These are phyloP conservation scores for Acrocyrtus sp. DNA, from an alignment of 2,888 invertebrate species.

Conservation along the genomic window DNA sequence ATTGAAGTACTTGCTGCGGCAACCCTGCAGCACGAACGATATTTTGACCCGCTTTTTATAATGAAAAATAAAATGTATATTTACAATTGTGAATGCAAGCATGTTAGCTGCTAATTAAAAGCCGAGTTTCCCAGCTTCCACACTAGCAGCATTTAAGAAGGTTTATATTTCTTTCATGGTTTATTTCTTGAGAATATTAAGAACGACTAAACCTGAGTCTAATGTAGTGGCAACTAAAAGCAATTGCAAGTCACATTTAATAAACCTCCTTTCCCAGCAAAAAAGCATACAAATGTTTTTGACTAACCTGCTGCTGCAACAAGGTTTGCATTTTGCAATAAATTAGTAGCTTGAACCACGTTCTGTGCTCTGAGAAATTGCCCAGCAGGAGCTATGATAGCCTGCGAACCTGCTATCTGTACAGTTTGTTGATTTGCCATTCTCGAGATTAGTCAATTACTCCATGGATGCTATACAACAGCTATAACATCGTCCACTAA, in stretches of 20 bases:
- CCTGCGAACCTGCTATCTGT: constrained; percentile 57
- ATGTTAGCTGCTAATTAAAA: no score
- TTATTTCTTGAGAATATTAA: background rate
- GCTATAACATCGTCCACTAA: no score
- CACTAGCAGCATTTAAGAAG: background rate
- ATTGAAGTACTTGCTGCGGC: constrained; percentile 73
- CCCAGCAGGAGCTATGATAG: constrained; percentile 60
- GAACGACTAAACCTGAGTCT: background rate
- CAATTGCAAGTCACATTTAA: no score
- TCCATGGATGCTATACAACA: no score
- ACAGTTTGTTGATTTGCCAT: constrained; percentile 62
- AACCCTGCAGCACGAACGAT: constrained; percentile 74
- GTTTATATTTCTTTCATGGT: constrained; percentile 2
- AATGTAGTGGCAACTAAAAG: background rate
- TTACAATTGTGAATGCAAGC: no score
- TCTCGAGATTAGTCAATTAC: no score
- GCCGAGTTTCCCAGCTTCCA: no score
- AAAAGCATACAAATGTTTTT: constrained; percentile 5
- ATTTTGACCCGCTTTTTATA: constrained; percentile 74
- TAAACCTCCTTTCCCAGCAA: no score
- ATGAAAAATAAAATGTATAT: constrained; percentile 50
- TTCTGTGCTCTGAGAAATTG: constrained; percentile 61
- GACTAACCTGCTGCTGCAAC: constrained; percentile 49
- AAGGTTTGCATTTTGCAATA: constrained; percentile 60
- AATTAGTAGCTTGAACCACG: constrained; percentile 59